Percentiles rank a stretch among this genome's conserved stretches.
Conservation (phyloP, 2,888 invertebrate species). For the Chrysolina americana region DNA sequence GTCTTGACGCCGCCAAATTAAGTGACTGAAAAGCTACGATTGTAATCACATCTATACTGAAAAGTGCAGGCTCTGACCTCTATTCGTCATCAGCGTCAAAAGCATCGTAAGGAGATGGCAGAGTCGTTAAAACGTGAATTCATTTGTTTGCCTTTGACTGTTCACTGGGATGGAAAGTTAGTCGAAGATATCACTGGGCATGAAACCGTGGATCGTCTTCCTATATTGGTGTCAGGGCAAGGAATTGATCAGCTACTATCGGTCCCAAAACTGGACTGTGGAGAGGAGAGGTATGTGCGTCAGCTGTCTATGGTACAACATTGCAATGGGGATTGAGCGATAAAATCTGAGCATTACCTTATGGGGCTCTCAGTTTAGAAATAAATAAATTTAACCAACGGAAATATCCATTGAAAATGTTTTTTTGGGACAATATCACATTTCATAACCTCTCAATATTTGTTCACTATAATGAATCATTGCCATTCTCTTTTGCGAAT, state of each 20-base stretch:
- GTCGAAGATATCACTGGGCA: neutral
- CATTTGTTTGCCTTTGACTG: neutral
- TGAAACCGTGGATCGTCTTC: neutral
- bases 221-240: too few relatives aligned
- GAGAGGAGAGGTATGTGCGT: neutral
- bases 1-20: neutral
- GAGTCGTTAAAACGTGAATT: constrained; percentile 6
- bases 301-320: neutral
- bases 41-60: constrained; percentile 5
- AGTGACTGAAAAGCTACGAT: neutral
- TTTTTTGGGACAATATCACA: too few relatives aligned
- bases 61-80: neutral
- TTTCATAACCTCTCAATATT: too few relatives aligned
- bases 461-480: too few relatives aligned
- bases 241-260: neutral
- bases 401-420: too few relatives aligned
- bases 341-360: too few relatives aligned
- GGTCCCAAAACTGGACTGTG: neutral
- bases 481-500: too few relatives aligned
- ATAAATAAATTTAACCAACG: too few relatives aligned
- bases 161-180: neutral
- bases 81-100: neutral
- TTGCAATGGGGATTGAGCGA: neutral
- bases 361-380: too few relatives aligned
- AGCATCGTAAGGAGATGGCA: neutral